Base-by-base conservation (phyloP, 92 coral and sea anemone species). In the Palythoa caribaeorum region DNA sequence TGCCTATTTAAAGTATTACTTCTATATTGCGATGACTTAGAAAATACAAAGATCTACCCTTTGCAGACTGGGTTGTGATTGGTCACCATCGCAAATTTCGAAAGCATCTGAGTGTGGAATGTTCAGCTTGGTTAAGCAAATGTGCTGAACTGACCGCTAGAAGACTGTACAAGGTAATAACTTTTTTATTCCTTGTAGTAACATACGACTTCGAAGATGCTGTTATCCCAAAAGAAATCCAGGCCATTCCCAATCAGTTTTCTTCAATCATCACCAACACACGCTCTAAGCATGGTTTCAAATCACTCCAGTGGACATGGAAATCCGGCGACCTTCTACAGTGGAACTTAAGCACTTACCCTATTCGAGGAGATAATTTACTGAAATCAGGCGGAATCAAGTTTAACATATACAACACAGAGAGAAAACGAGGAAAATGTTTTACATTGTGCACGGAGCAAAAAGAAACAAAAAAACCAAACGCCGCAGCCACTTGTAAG, bases 141-240 rank as follows among this genome's bases (percentile, higher is more conserved):
- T 6, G 50, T 44, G 0, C 50, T 5, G 6, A 44, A 44, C 50
- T 44, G 50, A 44, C 7, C 7, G 50, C 50, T 5, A 44, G 50
- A 44, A 44, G 6, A 44, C 50, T 2, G 4, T 8, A 44, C 62
- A 55, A 11, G 62, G 62, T 9, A 8, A 9, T 55, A 55, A 55
- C 17, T 19, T 7, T 65, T 65, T 65, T 8, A 65, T 65, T 17
- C 10, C 2, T 59, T 60, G 1, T 21, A 79, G 84, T 79, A 19
- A 79, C 84, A 10, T 79, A 60, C 47, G 84, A 79, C 38, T 79
- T 79, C 10, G 84, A 79, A 69, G 73, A 11, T 20, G 66, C 4
- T 9, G 36, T 10, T 60, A 1, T 21, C 19, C 73, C 84, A 14
- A 38, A 54, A 0, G 84, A 79, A 40, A 79, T 79, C n/a, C 84